Evolutionary conservation across 2,888 invertebrate genomes (phyloP).

Genomic region (Tachystola acroxantha): DNA sequence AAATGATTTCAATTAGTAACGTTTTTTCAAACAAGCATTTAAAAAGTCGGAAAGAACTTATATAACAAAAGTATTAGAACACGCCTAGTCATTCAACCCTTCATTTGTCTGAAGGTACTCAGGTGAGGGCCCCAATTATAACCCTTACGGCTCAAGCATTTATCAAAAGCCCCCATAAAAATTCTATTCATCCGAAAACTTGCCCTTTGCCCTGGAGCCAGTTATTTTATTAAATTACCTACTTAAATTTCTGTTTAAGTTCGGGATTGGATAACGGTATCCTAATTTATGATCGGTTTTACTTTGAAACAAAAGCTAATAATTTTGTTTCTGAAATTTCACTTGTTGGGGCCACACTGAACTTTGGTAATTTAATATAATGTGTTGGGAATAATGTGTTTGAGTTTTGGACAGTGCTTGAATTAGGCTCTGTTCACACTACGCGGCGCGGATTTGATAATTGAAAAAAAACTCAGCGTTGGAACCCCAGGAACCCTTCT

Average conservation of each 20-base stretch:
- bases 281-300: conserved; percentile 60
- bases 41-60: too few species aligned
- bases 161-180: conserved; percentile 8
- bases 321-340: conserved; percentile 48
- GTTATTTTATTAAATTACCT: conserved; percentile 48
- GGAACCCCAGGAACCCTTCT: too few species aligned
- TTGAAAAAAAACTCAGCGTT: too few species aligned
- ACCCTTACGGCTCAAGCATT: not conserved
- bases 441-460: too few species aligned
- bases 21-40: too few species aligned
- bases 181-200: conserved; percentile 9
- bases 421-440: conserved; percentile 6
- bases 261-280: conserved; percentile 47
- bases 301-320: conserved; percentile 54
- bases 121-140: not conserved
- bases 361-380: conserved; percentile 46
- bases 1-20: too few species aligned
- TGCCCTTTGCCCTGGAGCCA: conserved; percentile 19
- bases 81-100: too few species aligned
- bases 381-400: conserved; percentile 31
- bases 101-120: too few species aligned
- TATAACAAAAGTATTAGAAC: too few species aligned
- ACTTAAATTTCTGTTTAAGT: conserved; percentile 51
- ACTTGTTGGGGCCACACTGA: conserved; percentile 30
- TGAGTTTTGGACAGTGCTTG: conserved; percentile 23